Evolutionary conservation across 2,797 vertebrate species (phyloP), one percentile per base, ranked within the genome.

Genomic region (Hippopotamyrus pictus): DNA sequence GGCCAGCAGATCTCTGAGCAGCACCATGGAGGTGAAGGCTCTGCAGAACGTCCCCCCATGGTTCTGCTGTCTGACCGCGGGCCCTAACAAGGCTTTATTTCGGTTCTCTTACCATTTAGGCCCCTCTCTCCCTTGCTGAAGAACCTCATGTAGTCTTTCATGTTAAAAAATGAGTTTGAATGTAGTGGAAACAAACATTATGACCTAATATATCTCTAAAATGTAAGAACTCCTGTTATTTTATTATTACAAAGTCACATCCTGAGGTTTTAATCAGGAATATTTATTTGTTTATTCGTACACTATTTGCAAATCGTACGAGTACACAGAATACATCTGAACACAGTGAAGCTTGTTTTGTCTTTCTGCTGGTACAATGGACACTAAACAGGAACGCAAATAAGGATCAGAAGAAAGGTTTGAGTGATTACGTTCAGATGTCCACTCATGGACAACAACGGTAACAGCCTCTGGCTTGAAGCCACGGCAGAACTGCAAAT

Each of bases 381-480:
- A 79, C 73, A n/a, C 82, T 84, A 51, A 84, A 84, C n/a, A 50
- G 22, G 82, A 84, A 29, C n/a, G 2, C 82, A 83, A 83, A 84
- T 51, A 48, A 84, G 82, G 44, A 48, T 84, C 41, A 79, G 73
- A 48, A 84, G 44, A n/a, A 84, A 51, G 22, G 82, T 84, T 51
- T 5, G 44, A 84, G 48, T 48, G 82, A 84, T 48, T 57, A 33
- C 17, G 29, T n/a, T 86, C 48, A 37, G 25, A 57, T 86, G 85
- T 86, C 41, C 57, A 54, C 85, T 57, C 50, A 57, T 57, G 85
- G 25, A 57, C 22, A 25, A 50, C 82, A 79, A 50, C 4, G 2
- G 25, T 85, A 50, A 85, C 12, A 86, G 85, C 50, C 14, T 22
- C 51, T 57, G 51, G 12, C 51, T 11, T 9, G 25, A 86, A 53